Evolutionary conservation across 1,140 invertebrate genomes (phyloP).

Genomic region (Archegozetes longisetosus): DNA sequence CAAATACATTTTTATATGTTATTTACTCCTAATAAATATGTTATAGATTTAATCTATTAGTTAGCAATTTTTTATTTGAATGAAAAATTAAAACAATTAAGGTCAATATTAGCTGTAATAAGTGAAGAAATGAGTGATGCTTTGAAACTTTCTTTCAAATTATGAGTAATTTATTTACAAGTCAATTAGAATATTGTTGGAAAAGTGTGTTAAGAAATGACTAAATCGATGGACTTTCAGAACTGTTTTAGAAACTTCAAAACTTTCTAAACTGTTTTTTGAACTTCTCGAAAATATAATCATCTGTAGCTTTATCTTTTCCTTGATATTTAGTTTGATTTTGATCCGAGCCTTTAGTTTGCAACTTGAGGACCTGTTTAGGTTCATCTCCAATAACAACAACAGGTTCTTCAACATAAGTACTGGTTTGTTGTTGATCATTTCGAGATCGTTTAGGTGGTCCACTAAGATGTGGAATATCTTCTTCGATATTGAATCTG

Average conservation of each 20-base stretch:
- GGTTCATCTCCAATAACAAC: conserved; percentile 18
- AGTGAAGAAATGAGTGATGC: background rate
- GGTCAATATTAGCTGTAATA: too few relatives aligned
- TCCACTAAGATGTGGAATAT: background rate
- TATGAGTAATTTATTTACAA: background rate
- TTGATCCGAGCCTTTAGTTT: background rate
- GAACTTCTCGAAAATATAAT: conserved; percentile 92
- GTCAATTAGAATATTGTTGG: too few relatives aligned
- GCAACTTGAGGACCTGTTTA: conserved; percentile 5
- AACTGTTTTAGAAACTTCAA: conserved; percentile 1
- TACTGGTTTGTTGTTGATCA: background rate
- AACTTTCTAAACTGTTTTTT: conserved; percentile 84
- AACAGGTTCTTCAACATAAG: conserved; percentile 17
- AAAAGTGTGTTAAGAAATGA: too few relatives aligned
- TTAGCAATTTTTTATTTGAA: too few relatives aligned
- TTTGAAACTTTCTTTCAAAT: conserved; percentile 1
- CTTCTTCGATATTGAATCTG: conserved; percentile 35
- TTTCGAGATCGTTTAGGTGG: background rate
- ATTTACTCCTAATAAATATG: too few relatives aligned
- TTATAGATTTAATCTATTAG: too few relatives aligned
- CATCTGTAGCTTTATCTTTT: conserved; percentile 81
- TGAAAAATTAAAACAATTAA: too few relatives aligned
- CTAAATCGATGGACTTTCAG: too few relatives aligned
- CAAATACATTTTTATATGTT: too few relatives aligned
- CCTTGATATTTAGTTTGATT: conserved; percentile 30